These are phyloP conservation scores for Lathamus discolor DNA, from an alignment of 2,113 vertebrate species.

Conservation along the genomic window DNA sequence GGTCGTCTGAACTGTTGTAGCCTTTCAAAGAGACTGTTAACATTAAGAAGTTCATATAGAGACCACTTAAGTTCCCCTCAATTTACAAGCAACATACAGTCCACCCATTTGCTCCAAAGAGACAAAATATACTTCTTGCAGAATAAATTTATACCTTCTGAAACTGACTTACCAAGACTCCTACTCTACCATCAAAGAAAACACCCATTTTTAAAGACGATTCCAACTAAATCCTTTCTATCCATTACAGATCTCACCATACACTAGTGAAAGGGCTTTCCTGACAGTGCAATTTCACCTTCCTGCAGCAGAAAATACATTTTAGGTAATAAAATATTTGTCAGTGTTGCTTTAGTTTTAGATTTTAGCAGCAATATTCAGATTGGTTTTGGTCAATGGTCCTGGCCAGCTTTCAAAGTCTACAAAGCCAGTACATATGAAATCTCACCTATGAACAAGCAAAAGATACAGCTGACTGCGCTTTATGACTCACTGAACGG, in stretches of 20 bases:
- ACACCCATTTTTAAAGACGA: background rate
- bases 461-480: slow-evolving; percentile 13
- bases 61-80: background rate
- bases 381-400: background rate
- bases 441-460: slow-evolving; percentile 3
- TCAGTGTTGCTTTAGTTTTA: background rate
- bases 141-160: background rate
- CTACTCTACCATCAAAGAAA: background rate
- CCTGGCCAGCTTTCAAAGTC: background rate
- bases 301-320: background rate
- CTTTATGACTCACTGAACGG: background rate
- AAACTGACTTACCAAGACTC: background rate
- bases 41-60: background rate
- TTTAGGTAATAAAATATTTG: background rate
- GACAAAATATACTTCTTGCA: background rate
- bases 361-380: background rate
- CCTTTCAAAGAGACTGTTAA: background rate
- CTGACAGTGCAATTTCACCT: background rate
- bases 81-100: background rate
- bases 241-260: background rate
- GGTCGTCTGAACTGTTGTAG: background rate
- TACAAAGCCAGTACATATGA: background rate
- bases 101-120: background rate
- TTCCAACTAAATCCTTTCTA: background rate
- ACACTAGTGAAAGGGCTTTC: background rate